These are phyloP conservation scores for Neodiprion lecontei DNA, from an alignment of 1,140 invertebrate species.

Conservation along the genomic window DNA sequence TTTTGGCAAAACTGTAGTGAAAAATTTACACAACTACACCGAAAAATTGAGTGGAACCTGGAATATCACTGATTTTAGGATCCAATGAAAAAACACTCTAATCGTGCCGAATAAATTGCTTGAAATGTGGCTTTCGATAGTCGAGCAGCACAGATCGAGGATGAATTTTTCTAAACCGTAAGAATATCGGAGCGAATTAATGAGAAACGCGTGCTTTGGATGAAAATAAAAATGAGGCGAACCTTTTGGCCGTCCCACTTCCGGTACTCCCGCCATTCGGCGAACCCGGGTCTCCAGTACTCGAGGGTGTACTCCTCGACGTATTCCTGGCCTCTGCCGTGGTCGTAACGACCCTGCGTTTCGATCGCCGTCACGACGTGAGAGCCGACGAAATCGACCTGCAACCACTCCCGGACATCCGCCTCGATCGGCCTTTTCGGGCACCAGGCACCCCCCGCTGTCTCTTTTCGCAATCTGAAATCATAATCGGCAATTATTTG, in stretches of 20 bases:
- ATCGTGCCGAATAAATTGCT: too few species aligned
- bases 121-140: too few species aligned
- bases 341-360: conserved; percentile 81
- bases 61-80: too few species aligned
- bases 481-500: conserved; percentile 8
- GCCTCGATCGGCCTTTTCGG: conserved; percentile 74
- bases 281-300: conserved; percentile 72
- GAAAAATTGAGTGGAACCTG: too few species aligned
- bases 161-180: too few species aligned
- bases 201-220: too few species aligned
- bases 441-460: conserved; percentile 85
- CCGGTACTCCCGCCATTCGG: conserved; percentile 71
- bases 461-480: conserved; percentile 76
- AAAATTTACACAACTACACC: too few species aligned
- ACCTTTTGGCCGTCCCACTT: conserved; percentile 71
- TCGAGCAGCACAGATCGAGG: too few species aligned
- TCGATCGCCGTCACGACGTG: conserved; percentile 77
- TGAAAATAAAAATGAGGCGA: conserved; percentile 25
- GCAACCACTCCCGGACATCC: conserved; percentile 75
- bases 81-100: too few species aligned
- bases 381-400: conserved; percentile 74
- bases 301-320: conserved; percentile 78
- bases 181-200: too few species aligned
- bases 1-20: too few species aligned
- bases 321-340: conserved; percentile 80